Base-by-base conservation (phyloP, 2,113 vertebrate species). In the Lucifuga dentata region DNA sequence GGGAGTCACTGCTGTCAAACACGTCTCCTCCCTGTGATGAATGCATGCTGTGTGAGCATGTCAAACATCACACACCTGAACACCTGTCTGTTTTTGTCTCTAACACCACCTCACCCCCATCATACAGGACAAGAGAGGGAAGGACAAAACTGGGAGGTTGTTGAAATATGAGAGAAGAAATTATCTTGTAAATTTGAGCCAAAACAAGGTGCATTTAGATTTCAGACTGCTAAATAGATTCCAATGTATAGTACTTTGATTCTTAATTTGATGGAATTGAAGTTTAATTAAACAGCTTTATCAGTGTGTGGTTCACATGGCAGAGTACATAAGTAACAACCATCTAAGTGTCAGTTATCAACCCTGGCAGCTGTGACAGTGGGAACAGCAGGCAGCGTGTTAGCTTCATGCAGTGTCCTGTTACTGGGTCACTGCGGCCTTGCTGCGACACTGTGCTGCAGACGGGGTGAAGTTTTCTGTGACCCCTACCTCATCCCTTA, bases 11-110 rank as follows among this genome's bases (percentile, higher is more conserved):
- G 81, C 90, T 92, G 91, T 93, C 92, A 92, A 87, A 80, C 66
- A 79, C 16, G 73, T 77, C 80, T 86, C 73, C 74, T 79, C 67
- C 58, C 68, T 43, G 81, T 81, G 86, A 90, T 78, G 87, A 90
- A 78, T 62, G 58, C 89, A 87, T 40, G 80, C 89, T 87, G 90
- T 68, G 92, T 68, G 85, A 91, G 81, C 81, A 79, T 89, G 90
- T 91, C 89, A 91, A 80, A 91, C 88, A 91, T 86, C 89, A 81
- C 88, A 86, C 89, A 90, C 81, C 84, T 89, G 81, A 89, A 78
- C 80, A 89, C 73, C 86, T 90, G 85, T 89, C 88, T 89, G 81
- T 85, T 88, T 59, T 79, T 35, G 45, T 78, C 76, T 73, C 36
- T 40, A 57, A 35, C 61, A 35, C 68, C 43, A 38, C 19, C 71